Evolutionary conservation across 2,888 invertebrate genomes (phyloP).

Genomic region (Molanna angustata): DNA sequence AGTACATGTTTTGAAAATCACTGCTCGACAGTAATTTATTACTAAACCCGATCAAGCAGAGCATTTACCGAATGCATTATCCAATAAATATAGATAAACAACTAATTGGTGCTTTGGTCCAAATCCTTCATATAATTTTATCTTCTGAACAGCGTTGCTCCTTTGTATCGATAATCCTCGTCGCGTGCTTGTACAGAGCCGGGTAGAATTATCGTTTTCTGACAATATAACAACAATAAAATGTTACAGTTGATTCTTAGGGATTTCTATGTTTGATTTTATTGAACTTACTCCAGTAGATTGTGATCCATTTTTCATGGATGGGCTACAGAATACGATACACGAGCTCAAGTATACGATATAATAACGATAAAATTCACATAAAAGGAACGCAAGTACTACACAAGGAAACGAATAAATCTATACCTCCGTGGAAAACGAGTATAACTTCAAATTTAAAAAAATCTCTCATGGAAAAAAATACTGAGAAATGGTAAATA

Average conservation of each 20-base stretch:
- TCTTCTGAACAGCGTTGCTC: constrained; percentile 10
- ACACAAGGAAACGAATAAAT: too few species aligned
- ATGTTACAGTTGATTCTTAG: constrained; percentile 7
- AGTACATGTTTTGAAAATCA: too few species aligned
- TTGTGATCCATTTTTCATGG: too few species aligned
- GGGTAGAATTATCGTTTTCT: constrained; percentile 15
- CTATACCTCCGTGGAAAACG: too few species aligned
- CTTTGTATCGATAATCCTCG: constrained; percentile 14
- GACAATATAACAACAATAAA: constrained; percentile 4
- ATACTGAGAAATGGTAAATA: too few species aligned
- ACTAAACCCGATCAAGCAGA: constrained; percentile 4
- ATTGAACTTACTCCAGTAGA: constrained; percentile 2
- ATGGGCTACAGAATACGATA: too few species aligned
- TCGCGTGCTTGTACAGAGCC: constrained; percentile 13
- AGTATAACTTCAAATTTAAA: too few species aligned
- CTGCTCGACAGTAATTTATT: too few species aligned
- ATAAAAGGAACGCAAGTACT: too few species aligned
- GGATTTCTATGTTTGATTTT: constrained; percentile 8
- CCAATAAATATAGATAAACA: constrained; percentile 25
- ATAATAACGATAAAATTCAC: too few species aligned
- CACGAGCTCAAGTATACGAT: too few species aligned
- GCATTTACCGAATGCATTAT: constrained; percentile 6
- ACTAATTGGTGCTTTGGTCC: constrained; percentile 25
- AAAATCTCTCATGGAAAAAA: too few species aligned
- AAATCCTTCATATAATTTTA: constrained; percentile 17